Evolutionary conservation across 2,888 invertebrate species (phyloP).

Genomic region (Drosophila infuscata): DNA sequence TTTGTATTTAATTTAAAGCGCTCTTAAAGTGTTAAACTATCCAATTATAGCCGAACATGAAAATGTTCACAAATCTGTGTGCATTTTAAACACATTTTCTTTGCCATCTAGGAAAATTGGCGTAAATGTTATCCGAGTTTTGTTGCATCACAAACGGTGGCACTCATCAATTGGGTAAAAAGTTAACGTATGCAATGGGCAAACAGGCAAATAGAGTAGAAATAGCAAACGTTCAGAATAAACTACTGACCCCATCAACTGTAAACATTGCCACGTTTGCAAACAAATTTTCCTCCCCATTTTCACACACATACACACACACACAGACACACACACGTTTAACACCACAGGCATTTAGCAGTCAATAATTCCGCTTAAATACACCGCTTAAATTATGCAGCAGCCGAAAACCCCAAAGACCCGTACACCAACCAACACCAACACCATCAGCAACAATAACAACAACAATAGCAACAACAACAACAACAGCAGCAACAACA

Average conservation of each 20-base stretch:
- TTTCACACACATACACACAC: constrained; percentile 2
- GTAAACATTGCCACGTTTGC: constrained; percentile 1
- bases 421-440: constrained; percentile 3
- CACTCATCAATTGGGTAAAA: constrained; percentile 6
- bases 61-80: neutral
- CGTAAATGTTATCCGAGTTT: neutral
- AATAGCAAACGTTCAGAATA: constrained; percentile 16
- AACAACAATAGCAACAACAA: neutral
- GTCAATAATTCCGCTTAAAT: constrained; percentile 80
- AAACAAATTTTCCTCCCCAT: neutral
- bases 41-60: neutral
- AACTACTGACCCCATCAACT: constrained; percentile 3
- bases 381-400: constrained; percentile 73
- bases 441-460: constrained; percentile 16
- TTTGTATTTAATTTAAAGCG: neutral
- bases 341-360: constrained; percentile 48
- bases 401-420: constrained; percentile 35
- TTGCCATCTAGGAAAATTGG: neutral
- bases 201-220: constrained; percentile 4
- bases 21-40: neutral
- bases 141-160: neutral
- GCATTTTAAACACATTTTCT: neutral
- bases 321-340: constrained; percentile 5
- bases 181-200: constrained; percentile 5
- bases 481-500: constrained; percentile 10